phyloP scores from a whole-genome alignment of 2,797 vertebrate species.

The Leptoclinus maculatus region DNA sequence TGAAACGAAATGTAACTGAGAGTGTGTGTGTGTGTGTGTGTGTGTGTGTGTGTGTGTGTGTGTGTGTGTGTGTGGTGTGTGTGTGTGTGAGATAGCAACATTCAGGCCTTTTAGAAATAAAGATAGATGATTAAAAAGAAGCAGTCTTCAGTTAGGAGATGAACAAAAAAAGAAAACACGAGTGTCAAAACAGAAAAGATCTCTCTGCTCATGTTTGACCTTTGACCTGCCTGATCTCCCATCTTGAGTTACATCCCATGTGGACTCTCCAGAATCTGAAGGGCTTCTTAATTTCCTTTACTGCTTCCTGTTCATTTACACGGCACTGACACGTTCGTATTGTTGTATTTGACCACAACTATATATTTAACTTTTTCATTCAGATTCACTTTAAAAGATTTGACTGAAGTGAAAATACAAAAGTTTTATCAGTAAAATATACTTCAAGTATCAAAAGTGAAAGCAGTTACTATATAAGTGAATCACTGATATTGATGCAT shows the following conservation, averaged over 20 bases:
- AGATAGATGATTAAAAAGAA: neutral
- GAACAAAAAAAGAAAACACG: neutral
- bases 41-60: constrained; percentile 7
- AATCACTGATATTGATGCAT: neutral
- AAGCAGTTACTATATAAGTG: neutral
- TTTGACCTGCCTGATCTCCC: constrained; percentile 52
- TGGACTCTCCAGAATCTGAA: constrained; percentile 14
- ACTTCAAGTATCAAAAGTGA: neutral
- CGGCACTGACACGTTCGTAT: too few species aligned
- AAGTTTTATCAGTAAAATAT: neutral
- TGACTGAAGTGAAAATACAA: neutral
- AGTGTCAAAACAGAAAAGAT: neutral
- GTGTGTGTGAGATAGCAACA: neutral
- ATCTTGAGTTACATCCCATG: constrained; percentile 63
- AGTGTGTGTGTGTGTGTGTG: constrained; percentile 1
- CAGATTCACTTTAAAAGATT: too few species aligned
- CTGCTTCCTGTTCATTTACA: neutral
- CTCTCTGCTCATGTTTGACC: constrained; percentile 44
- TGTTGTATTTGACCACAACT: too few species aligned
- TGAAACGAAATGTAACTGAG: constrained; percentile 53
- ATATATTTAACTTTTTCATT: too few species aligned
- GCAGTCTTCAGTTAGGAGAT: neutral
- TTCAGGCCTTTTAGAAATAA: neutral
- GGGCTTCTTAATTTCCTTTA: neutral
- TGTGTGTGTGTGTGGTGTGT: constrained; percentile 26